Evolutionary conservation across 2,113 vertebrate species (phyloP).

Genomic region (Nannospalax galili): DNA sequence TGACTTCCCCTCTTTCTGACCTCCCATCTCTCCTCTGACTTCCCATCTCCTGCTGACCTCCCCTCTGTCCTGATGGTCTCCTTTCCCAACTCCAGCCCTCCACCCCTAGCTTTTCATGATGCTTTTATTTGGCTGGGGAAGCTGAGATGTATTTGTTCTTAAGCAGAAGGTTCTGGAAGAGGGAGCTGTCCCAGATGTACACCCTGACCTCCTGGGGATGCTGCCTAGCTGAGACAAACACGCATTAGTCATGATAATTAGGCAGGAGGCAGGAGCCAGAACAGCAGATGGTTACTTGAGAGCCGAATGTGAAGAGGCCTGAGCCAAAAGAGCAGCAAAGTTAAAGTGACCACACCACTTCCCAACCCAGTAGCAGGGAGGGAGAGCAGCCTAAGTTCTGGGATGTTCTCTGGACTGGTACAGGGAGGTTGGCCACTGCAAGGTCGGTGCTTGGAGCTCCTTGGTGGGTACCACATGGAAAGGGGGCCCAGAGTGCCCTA

Average conservation of each 20-base stretch:
- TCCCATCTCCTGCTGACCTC: too few relatives aligned
- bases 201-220: not conserved
- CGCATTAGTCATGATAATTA: not conserved
- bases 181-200: not conserved
- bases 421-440: not conserved
- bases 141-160: constrained; percentile 35
- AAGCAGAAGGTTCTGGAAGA: not conserved
- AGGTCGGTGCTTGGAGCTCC: not conserved
- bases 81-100: not conserved
- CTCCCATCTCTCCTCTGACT: too few relatives aligned
- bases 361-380: not conserved
- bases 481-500: not conserved
- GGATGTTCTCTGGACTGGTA: not conserved
- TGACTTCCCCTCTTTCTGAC: too few relatives aligned
- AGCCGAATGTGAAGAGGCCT: not conserved
- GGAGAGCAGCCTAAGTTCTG: not conserved
- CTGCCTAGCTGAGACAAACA: not conserved
- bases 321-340: not conserved
- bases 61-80: not conserved
- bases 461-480: not conserved
- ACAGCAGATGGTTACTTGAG: not conserved
- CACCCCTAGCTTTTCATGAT: not conserved
- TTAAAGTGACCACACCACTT: not conserved
- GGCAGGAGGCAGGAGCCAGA: not conserved
- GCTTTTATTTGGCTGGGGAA: not conserved